Base-by-base conservation (phyloP, 2,113 vertebrate genomes). In the Cynoglossus semilaevis region DNA sequence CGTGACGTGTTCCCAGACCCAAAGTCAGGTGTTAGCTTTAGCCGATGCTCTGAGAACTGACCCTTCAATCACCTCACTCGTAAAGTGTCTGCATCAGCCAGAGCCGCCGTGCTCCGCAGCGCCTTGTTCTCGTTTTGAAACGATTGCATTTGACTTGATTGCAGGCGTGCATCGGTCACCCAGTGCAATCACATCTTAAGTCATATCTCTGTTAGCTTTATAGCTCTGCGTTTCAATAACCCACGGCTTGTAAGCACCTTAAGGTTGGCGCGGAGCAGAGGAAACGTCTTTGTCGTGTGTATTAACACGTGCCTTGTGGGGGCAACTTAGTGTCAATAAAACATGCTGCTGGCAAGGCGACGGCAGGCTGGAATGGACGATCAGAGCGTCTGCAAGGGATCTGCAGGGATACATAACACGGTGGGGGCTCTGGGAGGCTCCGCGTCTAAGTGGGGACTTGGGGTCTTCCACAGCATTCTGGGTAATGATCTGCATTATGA, bases 401-500 rank as follows among this genome's bases (percentile, higher is more conserved):
- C 78, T 80, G 67, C 67, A 50, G 82, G 72, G 82, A 84, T 73
- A 71, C 84, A 88, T 85, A 86, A 87, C 72, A 61, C 75, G 54
- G 78, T 35, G 54, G 81, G 76, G 77, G 72, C 63, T 75, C 29
- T 4, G 74, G 77, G 85, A 79, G 74, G 67, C 70, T 72, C 42
- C 51, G 51, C 58, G 51, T 70, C 78, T 86, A 80, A 87, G 77
- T 81, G 84, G 76, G 74, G 74, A 71, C 80, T 71, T 70, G 76
- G 80, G 75, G 81, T 85, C 80, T 88, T 77, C 81, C 54, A 22
- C 69, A 63, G 85, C 78, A 86, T 87, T 88, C 72, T 81, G 80
- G 76, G 77, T 88, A 88, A 88, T 90, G 82, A 87, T 85, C 85
- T 79, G 75, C 81, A 89, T 88, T 88, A 89, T 87, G 84, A 86